Conservation (phyloP, 2,797 vertebrate species). For the Distichodus sexfasciatus region DNA sequence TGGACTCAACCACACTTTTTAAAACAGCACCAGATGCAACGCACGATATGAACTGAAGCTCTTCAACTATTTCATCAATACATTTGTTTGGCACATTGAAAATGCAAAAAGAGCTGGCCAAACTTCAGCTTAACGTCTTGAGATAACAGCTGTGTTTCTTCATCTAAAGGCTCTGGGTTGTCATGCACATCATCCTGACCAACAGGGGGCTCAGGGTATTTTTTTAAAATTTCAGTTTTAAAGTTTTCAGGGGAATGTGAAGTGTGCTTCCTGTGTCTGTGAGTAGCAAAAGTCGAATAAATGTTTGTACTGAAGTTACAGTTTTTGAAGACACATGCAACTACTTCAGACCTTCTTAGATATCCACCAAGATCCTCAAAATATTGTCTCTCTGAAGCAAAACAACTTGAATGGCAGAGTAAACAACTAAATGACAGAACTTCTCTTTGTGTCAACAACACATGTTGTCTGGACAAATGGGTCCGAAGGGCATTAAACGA, state of each 20-base stretch:
- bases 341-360: neutral
- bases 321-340: neutral
- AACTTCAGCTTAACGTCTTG: neutral
- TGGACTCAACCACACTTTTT: slow-evolving; percentile 8
- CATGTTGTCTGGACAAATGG: too few species aligned
- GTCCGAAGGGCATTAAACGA: too few species aligned
- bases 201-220: neutral
- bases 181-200: neutral
- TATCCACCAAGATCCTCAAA: neutral
- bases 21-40: neutral
- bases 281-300: neutral
- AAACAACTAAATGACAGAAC: too few species aligned
- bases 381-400: slow-evolving; percentile 3
- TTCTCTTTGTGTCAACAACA: too few species aligned
- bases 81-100: slow-evolving; percentile 10
- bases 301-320: slow-evolving; percentile 2
- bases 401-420: too few species aligned
- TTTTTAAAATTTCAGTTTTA: neutral
- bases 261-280: neutral
- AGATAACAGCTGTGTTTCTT: neutral
- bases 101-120: neutral
- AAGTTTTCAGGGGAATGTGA: neutral
- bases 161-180: neutral
- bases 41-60: neutral
- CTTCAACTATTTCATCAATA: too few species aligned